Evolutionary conservation across 92 coral and sea anemone genomes (phyloP).

Genomic region (Epizoanthus fatuus): DNA sequence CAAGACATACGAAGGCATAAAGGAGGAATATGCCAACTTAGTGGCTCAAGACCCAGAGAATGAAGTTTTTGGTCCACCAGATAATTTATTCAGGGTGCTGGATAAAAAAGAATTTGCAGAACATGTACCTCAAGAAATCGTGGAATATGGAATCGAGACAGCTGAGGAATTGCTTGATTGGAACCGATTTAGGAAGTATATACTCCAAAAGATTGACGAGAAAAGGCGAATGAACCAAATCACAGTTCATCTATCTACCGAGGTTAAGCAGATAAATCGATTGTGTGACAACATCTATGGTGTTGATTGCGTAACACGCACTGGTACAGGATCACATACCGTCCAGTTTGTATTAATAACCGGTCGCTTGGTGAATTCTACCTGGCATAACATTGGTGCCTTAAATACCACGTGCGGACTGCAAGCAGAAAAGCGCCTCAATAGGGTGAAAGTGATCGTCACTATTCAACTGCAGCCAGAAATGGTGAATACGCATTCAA

Average conservation of each 20-base stretch:
- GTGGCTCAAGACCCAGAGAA: slow-evolving; percentile 59
- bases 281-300: slow-evolving; percentile 24
- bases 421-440: slow-evolving; percentile 38
- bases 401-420: slow-evolving; percentile 57
- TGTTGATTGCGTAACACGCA: slow-evolving; percentile 5
- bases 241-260: slow-evolving; percentile 31
- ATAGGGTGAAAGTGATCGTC: slow-evolving; percentile 72
- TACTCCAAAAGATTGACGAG: slow-evolving; percentile 33
- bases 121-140: slow-evolving; percentile 52
- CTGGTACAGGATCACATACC: background rate
- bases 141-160: slow-evolving; percentile 74
- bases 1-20: slow-evolving; percentile 60
- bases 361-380: slow-evolving; percentile 56
- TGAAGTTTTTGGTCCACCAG: slow-evolving; percentile 77
- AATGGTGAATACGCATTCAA: slow-evolving; percentile 59
- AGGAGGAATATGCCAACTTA: slow-evolving; percentile 67
- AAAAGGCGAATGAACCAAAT: background rate
- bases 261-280: slow-evolving; percentile 41
- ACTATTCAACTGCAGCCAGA: slow-evolving; percentile 62
- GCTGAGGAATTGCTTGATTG: slow-evolving; percentile 75
- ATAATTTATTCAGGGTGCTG: slow-evolving; percentile 65
- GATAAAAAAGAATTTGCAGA: slow-evolving; percentile 54
- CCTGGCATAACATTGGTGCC: slow-evolving; percentile 77
- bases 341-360: slow-evolving; percentile 8
- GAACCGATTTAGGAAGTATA: slow-evolving; percentile 51